phyloP scores from a whole-genome alignment of 1,140 invertebrate species.

The Atta cephalotes region DNA sequence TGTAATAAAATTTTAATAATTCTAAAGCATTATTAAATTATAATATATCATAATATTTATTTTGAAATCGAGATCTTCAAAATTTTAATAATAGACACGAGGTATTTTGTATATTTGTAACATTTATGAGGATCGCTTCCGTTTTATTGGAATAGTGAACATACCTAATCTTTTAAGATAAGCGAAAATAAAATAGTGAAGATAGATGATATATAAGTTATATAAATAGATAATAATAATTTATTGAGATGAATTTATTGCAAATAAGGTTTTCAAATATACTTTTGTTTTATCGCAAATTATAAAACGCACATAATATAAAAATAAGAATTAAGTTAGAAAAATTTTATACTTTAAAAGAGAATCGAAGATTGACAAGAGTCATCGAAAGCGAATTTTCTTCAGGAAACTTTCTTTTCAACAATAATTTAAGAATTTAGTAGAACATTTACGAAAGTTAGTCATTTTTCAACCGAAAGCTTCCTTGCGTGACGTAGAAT shows the following conservation, averaged over 20 bases:
- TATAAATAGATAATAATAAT: background rate
- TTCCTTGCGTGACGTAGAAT: slow-evolving; percentile 23
- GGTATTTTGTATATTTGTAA: background rate
- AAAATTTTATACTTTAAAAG: background rate
- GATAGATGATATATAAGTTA: background rate
- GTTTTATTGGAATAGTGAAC: background rate
- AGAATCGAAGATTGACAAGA: background rate
- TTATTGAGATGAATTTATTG: slow-evolving; percentile 17
- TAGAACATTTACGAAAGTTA: slow-evolving; percentile 53
- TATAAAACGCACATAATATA: background rate
- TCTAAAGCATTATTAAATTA: background rate
- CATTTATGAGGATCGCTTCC: background rate
- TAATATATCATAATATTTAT: background rate
- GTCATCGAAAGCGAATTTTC: background rate
- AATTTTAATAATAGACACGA: background rate
- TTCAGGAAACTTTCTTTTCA: background rate
- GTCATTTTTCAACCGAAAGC: slow-evolving; percentile 31
- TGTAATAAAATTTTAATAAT: background rate
- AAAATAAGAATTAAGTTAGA: background rate
- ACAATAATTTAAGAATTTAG: slow-evolving; percentile 6
- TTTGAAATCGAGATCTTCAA: background rate
- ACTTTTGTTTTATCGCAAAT: background rate
- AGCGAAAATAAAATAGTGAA: background rate
- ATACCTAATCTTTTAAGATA: background rate
- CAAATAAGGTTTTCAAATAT: background rate